Evolutionary conservation across 2,113 vertebrate species (phyloP).

Genomic region (Aspiorhynchus laticeps): DNA sequence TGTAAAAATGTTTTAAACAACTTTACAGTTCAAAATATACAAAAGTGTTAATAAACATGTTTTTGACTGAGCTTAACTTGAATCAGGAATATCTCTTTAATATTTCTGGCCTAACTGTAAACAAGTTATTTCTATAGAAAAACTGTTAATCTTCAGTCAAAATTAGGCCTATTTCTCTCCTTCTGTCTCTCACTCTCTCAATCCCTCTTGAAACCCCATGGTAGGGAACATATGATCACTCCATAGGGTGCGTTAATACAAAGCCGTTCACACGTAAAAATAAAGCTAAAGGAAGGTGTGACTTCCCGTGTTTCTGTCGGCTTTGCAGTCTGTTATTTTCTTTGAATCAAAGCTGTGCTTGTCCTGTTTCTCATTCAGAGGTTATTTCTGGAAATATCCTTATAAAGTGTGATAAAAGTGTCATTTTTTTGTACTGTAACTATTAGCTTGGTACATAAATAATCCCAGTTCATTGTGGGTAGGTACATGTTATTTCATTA

Average conservation of each 20-base stretch:
- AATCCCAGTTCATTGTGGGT: not conserved
- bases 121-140: not conserved
- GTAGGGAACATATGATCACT: slow-evolving; percentile 28
- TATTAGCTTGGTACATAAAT: not conserved
- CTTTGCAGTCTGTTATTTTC: slow-evolving; percentile 18
- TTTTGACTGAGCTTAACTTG: not conserved
- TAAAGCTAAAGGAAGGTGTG: slow-evolving; percentile 7
- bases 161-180: not conserved
- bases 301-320: not conserved
- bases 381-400: not conserved
- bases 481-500: not conserved
- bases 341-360: not conserved
- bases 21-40: not conserved
- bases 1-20: no score
- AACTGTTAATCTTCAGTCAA: not conserved
- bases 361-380: not conserved
- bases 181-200: not conserved
- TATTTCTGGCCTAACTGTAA: not conserved
- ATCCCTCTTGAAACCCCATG: not conserved
- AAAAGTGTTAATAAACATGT: not conserved
- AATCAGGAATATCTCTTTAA: not conserved
- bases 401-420: not conserved
- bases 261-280: not conserved
- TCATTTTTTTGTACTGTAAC: not conserved
- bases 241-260: not conserved